A percentile compares a stretch with the other conserved stretches of the same genome.
These are phyloP conservation scores for Steatornis caripensis DNA, from an alignment of 2,113 vertebrate genomes.

Conservation along the genomic window DNA sequence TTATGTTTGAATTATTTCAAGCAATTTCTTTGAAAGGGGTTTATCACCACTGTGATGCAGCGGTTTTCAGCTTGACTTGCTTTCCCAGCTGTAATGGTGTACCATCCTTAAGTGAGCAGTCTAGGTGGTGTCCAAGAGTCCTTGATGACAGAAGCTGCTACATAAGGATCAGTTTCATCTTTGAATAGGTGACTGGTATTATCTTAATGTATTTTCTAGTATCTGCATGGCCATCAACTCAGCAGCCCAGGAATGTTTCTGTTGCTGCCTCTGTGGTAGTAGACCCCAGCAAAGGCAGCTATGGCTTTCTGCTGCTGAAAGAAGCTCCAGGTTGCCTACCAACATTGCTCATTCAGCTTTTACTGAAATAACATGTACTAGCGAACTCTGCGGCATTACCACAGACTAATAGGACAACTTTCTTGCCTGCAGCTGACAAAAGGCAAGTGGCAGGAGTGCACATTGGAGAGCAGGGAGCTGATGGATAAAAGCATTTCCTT, in stretches of 20 bases:
- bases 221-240: neutral
- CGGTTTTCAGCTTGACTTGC: neutral
- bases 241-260: neutral
- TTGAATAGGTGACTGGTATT: neutral
- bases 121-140: neutral
- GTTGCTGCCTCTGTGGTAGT: neutral
- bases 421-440: neutral
- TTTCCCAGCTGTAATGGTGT: neutral
- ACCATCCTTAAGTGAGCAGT: neutral
- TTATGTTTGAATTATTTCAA: neutral
- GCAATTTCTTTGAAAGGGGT: neutral
- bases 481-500: neutral
- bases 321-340: neutral
- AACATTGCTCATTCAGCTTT: neutral
- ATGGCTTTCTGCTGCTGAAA: neutral
- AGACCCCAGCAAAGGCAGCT: neutral
- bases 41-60: neutral
- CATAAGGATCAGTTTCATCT: neutral
- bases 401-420: neutral
- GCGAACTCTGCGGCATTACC: neutral
- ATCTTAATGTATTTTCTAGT: neutral
- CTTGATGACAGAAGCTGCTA: neutral
- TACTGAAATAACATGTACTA: neutral
- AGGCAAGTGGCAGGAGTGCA: neutral
- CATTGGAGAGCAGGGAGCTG: neutral